A percentile compares a stretch with the other conserved stretches of the same genome.
These are phyloP conservation scores for Noctua fimbriata DNA, from an alignment of 2,888 invertebrate species.

Conservation along the genomic window DNA sequence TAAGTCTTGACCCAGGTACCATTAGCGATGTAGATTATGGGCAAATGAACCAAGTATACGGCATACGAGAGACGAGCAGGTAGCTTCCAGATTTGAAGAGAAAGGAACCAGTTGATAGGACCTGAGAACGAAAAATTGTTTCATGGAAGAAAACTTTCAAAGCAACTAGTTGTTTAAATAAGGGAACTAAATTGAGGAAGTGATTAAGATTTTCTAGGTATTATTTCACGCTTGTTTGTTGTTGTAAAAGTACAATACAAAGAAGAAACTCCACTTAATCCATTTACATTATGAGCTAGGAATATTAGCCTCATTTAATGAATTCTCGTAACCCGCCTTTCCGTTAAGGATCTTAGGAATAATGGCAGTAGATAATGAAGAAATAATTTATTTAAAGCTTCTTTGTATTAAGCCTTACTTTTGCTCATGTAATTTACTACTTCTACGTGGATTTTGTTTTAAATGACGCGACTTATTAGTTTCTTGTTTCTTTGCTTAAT, in stretches of 20 bases:
- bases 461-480: background rate
- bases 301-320: conserved; percentile 3
- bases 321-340: conserved; percentile 15
- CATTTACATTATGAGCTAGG: conserved; percentile 3
- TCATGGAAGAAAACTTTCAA: background rate
- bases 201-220: too few species aligned
- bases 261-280: conserved; percentile 7
- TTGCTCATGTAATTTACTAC: conserved; percentile 3
- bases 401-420: conserved; percentile 24
- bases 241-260: background rate
- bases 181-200: background rate
- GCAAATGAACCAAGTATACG: conserved; percentile 88
- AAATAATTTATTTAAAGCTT: conserved; percentile 46
- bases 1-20: conserved; percentile 77
- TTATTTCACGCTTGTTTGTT: background rate
- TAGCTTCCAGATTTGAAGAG: conserved; percentile 86
- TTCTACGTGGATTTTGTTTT: background rate
- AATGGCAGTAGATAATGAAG: conserved; percentile 42
- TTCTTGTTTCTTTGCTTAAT: background rate
- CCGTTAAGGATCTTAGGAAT: conserved; percentile 19
- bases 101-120: conserved; percentile 88
- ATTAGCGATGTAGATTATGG: conserved; percentile 77
- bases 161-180: background rate
- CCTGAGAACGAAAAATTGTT: conserved; percentile 73
- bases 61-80: conserved; percentile 89